Base-by-base conservation (phyloP, 2,888 invertebrate genomes). In the Toxonevra muliebris region DNA sequence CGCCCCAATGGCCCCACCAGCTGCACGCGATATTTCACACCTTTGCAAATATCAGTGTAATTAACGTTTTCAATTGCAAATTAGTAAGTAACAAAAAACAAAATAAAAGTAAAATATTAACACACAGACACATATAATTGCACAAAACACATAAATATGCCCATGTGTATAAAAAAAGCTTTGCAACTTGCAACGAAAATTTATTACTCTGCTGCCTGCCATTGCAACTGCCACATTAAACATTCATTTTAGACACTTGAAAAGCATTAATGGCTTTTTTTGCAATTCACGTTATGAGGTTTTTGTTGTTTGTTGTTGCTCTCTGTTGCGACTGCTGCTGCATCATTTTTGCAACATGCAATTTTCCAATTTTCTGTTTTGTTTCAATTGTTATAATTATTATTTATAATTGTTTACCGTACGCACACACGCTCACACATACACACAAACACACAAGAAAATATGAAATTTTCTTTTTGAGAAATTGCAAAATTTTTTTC, bases 401-500 rank as follows among this genome's bases (percentile, higher is more conserved):
- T 43, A 8, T 55, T 62, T 62, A 15, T 30, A 57, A 30, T 40
- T 50, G 41, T 30, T 30, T 4, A 30, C 30, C 30, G 30, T 30
- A 30, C 7, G 7, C 30, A 7, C 30, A 30, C 30, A 30, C 30
- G 7, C 30, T n/a, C n/a, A 30, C 30, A 30, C 30, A 30, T 7
- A 30, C 30, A 30, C 30, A 30, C 30, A 20, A 59, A 59, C 3
- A 30, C 2, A 30, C 7, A 30, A 7, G 30, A 30, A 30, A 30
- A 30, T 30, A 30, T 4, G 7, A 30, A 30, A 30, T 4, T 30
- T 30, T 30, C 30, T 30, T 30, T 30, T 45, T 58, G 13, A 45
- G 11, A 5, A 45, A 52, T 61, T 61, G 15, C 11, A 52, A 19
- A n/a, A 45, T 54, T 55, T 64, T 63, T 66, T 63, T 67, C 55